Base-by-base conservation (phyloP, 2,797 vertebrate genomes). In the Spinibarbus caldwelli region DNA sequence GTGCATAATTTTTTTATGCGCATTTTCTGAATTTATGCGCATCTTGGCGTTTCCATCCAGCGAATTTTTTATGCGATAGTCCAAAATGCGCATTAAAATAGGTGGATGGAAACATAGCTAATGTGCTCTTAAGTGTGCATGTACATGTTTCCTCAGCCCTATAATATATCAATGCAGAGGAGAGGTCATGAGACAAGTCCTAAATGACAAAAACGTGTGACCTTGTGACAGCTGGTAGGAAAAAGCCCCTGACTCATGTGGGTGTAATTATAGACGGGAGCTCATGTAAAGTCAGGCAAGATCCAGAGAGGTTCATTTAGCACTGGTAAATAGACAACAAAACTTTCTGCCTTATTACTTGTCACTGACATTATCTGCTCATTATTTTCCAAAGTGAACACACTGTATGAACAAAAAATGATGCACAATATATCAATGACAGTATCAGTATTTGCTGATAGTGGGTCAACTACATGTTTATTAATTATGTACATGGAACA, bases 181-280 rank as follows among this genome's bases (percentile, higher is more conserved):
- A 78, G 17, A 75, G 83, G 78, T 86, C 78, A 85, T 41, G 70
- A 72, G 62, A 84, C 41, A 4, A 23, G 47, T 70, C n/a, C 38
- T 47, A 45, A 71, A 82, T 83, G 72, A 81, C 75, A 82, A 79
- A 78, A 67, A 67, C 7, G 26, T 81, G 77, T 76, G 31, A 70
- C 75, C 38, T 57, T 67, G 43, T 77, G 83, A 87, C 83, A 85
- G 78, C 67, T 87, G 87, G 36, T 62, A 45, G 47, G 29, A 26
- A 21, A n/a, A 72, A 78, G 43, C 49, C 75, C 82, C 5, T 31
- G 43, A 68, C 68, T 57, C 84, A 71, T 41, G 19, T 38, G 38
- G 26, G 79, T 78, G 54, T 89, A 86, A 87, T 80, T 85, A 87
- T 86, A 89, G 88, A 78, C 11, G 8, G 23, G 79, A 17, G 29